A percentile compares a stretch with the other conserved stretches of the same genome.
Evolutionary conservation across 2,888 invertebrate genomes (phyloP).

Genomic region (Steinernema scapterisci): DNA sequence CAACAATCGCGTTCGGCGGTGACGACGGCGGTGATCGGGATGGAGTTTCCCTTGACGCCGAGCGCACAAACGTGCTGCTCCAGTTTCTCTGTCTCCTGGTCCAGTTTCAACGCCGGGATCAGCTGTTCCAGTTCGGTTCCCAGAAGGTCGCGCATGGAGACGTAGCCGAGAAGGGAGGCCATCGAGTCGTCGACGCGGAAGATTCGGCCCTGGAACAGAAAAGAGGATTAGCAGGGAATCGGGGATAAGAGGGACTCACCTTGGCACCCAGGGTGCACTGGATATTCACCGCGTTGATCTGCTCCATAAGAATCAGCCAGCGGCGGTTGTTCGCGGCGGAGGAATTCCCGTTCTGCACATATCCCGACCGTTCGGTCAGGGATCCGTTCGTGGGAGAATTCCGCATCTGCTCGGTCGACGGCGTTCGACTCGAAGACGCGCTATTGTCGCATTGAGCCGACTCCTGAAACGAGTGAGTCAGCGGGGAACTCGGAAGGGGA

Average conservation of each 20-base stretch:
- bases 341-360: not conserved
- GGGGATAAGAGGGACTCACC: not conserved
- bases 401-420: conserved; percentile 1
- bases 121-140: conserved; percentile 48
- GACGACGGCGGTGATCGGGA: conserved; percentile 43
- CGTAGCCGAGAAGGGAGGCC: conserved; percentile 46
- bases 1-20: conserved; percentile 39
- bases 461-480: conserved; percentile 19
- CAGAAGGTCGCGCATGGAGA: conserved; percentile 45
- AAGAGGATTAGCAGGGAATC: not conserved
- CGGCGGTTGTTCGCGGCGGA: conserved; percentile 34
- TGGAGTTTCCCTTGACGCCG: conserved; percentile 41
- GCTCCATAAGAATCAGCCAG: conserved; percentile 51
- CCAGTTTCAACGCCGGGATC: conserved; percentile 40
- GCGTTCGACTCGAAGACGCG: conserved; percentile 28
- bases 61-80: conserved; percentile 42
- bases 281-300: conserved; percentile 45
- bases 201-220: conserved; percentile 41
- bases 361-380: conserved; percentile 20
- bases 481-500: not conserved
- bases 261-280: conserved; percentile 47
- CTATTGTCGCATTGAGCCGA: conserved; percentile 1
- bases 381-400: conserved; percentile 14
- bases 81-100: not conserved
- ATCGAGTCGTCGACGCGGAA: conserved; percentile 46